phyloP scores from a whole-genome alignment of 2,113 vertebrate species.

The Callipepla californica region DNA sequence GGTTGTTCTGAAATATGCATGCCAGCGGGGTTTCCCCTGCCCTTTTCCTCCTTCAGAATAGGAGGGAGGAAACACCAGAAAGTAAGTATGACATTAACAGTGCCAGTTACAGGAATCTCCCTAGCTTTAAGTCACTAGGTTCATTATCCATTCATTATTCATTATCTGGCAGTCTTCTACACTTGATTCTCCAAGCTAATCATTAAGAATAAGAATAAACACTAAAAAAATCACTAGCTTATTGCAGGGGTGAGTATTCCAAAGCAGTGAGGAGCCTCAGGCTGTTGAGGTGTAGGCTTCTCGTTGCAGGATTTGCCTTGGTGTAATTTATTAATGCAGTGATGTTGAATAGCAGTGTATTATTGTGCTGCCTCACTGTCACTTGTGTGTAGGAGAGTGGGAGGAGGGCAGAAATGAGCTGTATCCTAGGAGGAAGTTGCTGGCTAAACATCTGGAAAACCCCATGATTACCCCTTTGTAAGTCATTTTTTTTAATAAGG shows the following conservation, averaged over 20 bases:
- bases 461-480: accelerated
- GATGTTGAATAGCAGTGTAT: accelerated
- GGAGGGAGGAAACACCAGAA: not conserved
- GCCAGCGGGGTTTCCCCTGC: not conserved
- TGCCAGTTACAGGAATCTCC: not conserved
- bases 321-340: not conserved
- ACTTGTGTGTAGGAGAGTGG: accelerated
- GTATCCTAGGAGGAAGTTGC: not conserved
- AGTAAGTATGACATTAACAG: not conserved
- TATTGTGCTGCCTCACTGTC: not conserved
- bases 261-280: not conserved
- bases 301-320: not conserved
- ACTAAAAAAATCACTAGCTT: not conserved
- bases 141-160: not conserved
- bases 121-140: not conserved
- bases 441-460: not conserved
- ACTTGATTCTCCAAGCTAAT: not conserved
- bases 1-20: conserved; percentile 42
- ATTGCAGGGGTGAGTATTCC: not conserved
- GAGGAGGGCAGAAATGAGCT: not conserved
- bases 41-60: not conserved
- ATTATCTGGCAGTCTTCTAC: not conserved
- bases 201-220: not conserved
- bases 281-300: not conserved
- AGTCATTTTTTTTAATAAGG: not conserved